Evolutionary conservation across 2,797 vertebrate genomes (phyloP), one percentile per base, ranked within the genome.

Genomic region (Uromys caudimaculatus): DNA sequence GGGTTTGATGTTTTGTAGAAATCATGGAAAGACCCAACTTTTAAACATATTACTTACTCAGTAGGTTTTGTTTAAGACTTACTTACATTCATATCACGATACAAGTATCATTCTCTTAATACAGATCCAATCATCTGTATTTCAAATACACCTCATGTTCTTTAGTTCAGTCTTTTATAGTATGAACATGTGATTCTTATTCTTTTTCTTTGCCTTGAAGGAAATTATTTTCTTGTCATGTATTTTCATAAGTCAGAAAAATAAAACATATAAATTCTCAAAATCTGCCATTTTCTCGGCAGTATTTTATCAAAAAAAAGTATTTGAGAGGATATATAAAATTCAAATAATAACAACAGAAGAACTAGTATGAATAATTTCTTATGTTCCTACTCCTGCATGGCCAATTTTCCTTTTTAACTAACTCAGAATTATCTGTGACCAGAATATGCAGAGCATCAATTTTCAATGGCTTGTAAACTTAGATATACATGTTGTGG

Each of bases 401-500:
- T 47, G 52, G 56, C 29, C 86, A 97, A 95, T 97, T 97, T 97
- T 56, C 85, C 14, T 81, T 81, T 96, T 97, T 41, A 93, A 75
- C 89, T 90, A 52, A 93, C 90, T 97, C 79, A 93, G 67, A 97
- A 97, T 97, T 97, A 97, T 54, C 93, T 97, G 92, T 97, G 97
- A 96, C 92, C 78, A 97, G 95, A 96, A 71, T 96, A 97, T 97
- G 93, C 89, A 95, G 75, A 92, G 41, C 85, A 91, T 93, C 92
- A 94, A 96, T 97, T 97, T 93, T 88, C 81, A 94, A 93, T 93
- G 93, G 95, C 90, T 97, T 96, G 82, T 97, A 97, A 97, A 97
- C 85, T 92, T 38, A 94, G 77, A 69, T 78, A 89, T 96, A 73
- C 90, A 92, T 95, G 92, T 96, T 92, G 44, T 93, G 44, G 78